Evolutionary conservation across 2,888 invertebrate species (phyloP), one percentile per base, ranked within the genome.

Genomic region (Cerastis leucographa): DNA sequence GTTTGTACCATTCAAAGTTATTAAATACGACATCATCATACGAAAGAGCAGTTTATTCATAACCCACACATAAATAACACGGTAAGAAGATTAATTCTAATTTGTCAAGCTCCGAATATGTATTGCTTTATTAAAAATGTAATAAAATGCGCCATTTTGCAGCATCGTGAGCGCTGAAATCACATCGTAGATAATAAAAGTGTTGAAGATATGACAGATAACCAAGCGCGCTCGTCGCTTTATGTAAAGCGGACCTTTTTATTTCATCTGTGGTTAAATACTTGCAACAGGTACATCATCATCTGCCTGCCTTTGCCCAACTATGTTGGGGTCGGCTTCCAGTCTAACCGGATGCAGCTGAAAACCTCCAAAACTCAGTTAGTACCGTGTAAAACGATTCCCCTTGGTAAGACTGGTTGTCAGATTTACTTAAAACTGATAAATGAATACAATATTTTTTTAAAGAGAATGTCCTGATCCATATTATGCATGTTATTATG

Each of bases 41-140:
- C 11, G 17, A 61, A 62, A 7, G 11, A 22, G 14, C 11, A 19
- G 4, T 35, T 6, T 1, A 54, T 17, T 8, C 25, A 56, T 49
- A 59, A 46, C 2, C 19, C 40, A 59, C 25, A 6, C 25, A 12
- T 44, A 49, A 73, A 56, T 29, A 42, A 51, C 17, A 42, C 29
- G n/a, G 19, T 49, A 67, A 59, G 17, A 68, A 62, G n/a, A 74
- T 68, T 44, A 22, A 78, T 81, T 74, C 22, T 54, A 68, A 74
- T 81, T 81, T 81, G 67, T 81, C 74, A 71, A 64, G 67, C 66
- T 51, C 56, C 25, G 66, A 59, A 62, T 70, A 74, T 71, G 61
- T 81, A 78, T 78, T 67, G 67, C 70, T 67, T 64, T 62, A 62
- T 81, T 74, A 78, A 81, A 81, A 81, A 74, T 81, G 67, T 74